Conservation (phyloP, 2,113 vertebrate genomes). For the Hiodon alosoides region DNA sequence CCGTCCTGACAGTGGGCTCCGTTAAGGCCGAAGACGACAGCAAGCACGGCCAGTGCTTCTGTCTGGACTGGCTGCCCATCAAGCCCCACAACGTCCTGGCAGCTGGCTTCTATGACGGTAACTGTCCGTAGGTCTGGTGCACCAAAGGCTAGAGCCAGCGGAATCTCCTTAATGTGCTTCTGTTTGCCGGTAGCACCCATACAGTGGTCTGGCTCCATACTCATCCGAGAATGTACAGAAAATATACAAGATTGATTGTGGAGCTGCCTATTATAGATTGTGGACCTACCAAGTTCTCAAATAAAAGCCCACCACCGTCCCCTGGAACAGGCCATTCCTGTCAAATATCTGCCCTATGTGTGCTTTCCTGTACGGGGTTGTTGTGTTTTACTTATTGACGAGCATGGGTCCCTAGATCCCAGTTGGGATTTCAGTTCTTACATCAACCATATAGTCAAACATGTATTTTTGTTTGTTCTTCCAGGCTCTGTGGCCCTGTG, state of each 20-base stretch:
- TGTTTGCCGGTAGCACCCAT: no score
- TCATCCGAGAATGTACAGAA: no score
- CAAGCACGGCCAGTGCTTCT: constrained; percentile 76
- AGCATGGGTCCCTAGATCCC: not conserved
- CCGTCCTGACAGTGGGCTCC: constrained; percentile 79
- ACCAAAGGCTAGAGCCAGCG: no score
- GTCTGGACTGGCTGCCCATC: constrained; percentile 80
- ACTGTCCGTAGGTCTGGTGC: not conserved
- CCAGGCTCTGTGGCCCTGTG: constrained; percentile 83
- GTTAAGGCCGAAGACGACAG: constrained; percentile 58
- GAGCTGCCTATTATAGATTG: no score
- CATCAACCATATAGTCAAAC: no score
- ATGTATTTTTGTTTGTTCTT: not conserved
- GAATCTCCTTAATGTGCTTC: not conserved
- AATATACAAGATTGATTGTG: no score
- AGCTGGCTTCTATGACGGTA: constrained; percentile 88
- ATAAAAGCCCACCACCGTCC: no score
- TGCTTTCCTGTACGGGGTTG: no score
- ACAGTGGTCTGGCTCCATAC: no score
- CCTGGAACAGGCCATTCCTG: no score
- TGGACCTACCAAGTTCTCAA: no score
- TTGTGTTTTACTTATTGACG: not conserved
- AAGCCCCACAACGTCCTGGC: constrained; percentile 83
- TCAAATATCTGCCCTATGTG: no score
- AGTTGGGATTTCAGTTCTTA: not conserved